Evolutionary conservation across 2,888 invertebrate species (phyloP).

Genomic region (Choristoneura rosaceana): DNA sequence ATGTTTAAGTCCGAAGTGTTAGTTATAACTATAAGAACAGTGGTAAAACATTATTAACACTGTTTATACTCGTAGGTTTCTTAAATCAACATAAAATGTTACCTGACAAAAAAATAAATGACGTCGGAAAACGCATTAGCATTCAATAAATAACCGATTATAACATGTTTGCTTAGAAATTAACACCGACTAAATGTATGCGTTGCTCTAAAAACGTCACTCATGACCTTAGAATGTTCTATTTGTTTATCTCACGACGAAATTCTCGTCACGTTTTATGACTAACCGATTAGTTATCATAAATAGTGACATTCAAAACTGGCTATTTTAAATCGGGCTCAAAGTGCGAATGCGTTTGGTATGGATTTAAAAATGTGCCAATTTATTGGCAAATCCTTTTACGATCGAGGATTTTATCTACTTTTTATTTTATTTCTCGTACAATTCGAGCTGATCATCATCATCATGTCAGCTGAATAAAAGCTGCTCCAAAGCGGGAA

Average conservation of each 20-base stretch:
- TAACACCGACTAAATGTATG: constrained; percentile 7
- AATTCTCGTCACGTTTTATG: constrained; percentile 19
- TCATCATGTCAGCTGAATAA: no score
- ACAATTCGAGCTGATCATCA: background rate
- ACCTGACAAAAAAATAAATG: constrained; percentile 8
- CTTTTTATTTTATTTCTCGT: background rate
- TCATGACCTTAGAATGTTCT: constrained; percentile 19
- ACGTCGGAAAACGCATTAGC: constrained; percentile 21
- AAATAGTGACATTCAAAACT: background rate
- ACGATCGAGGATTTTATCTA: background rate
- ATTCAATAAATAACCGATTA: constrained; percentile 25
- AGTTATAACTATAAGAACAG: background rate
- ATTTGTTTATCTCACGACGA: constrained; percentile 16
- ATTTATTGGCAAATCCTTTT: background rate
- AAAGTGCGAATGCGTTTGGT: background rate
- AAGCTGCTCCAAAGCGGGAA: no score
- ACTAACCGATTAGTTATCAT: constrained; percentile 6
- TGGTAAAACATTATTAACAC: background rate
- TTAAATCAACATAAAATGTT: background rate
- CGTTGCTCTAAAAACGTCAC: constrained; percentile 17
- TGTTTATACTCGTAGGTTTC: background rate
- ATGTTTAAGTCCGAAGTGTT: no score
- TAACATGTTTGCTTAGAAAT: constrained; percentile 23
- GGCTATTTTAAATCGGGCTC: background rate
- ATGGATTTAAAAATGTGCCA: background rate